Evolutionary conservation across 2,888 invertebrate genomes (phyloP).

Genomic region (Dendrolimus houi): DNA sequence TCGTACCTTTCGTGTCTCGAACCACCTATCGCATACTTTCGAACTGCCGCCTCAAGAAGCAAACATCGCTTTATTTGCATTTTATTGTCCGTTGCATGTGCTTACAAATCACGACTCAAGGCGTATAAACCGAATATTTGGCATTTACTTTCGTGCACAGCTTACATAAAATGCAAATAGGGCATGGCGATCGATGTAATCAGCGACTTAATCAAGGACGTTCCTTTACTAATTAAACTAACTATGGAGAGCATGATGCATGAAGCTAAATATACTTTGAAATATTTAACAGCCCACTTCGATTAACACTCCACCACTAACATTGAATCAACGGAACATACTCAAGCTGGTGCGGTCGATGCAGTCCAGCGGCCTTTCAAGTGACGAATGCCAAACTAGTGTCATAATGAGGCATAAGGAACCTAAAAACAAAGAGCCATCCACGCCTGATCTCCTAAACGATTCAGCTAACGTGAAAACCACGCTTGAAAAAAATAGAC

Average conservation of each 20-base stretch:
- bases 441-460: conserved; percentile 76
- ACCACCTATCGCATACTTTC: conserved; percentile 39
- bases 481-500: conserved; percentile 75
- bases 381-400: conserved; percentile 71
- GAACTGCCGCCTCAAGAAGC: conserved; percentile 38
- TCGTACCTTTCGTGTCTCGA: conserved; percentile 34
- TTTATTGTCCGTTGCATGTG: conserved; percentile 73
- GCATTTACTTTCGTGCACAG: conserved; percentile 63
- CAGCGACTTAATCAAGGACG: conserved; percentile 34
- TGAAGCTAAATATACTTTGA: conserved; percentile 62
- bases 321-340: conserved; percentile 76
- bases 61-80: conserved; percentile 73
- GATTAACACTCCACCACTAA: conserved; percentile 71
- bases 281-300: conserved; percentile 74
- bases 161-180: conserved; percentile 75
- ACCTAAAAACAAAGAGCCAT: conserved; percentile 65
- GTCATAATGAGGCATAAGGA: conserved; percentile 71
- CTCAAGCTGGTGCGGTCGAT: conserved; percentile 76
- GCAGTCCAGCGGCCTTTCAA: conserved; percentile 73
- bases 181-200: conserved; percentile 33
- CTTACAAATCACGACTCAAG: conserved; percentile 59
- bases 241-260: conserved; percentile 60
- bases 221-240: conserved; percentile 34
- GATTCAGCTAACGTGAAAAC: conserved; percentile 73
- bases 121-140: conserved; percentile 44